Conservation (phyloP, 1,140 invertebrate genomes). For the Octopus sinensis region DNA sequence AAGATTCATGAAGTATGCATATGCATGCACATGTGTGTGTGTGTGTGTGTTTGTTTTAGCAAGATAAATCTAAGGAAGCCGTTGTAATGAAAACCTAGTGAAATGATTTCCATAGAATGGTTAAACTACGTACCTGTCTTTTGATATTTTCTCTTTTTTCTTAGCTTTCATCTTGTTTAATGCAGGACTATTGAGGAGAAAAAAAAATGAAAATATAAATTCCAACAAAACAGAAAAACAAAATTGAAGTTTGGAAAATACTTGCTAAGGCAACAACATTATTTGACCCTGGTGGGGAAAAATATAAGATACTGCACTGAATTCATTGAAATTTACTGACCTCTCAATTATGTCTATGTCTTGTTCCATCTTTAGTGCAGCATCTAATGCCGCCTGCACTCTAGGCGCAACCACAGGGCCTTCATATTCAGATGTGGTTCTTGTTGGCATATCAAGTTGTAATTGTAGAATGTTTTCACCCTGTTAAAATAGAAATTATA, state of each 20-base stretch:
- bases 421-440: conserved; percentile 78
- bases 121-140: conserved; percentile 18
- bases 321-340: conserved; percentile 21
- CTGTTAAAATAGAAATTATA: conserved; percentile 56
- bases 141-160: conserved; percentile 22
- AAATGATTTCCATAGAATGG: too few relatives aligned
- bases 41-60: too few relatives aligned
- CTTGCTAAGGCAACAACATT: background rate
- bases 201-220: conserved; percentile 14
- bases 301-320: conserved; percentile 3
- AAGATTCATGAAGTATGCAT: too few relatives aligned
- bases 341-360: conserved; percentile 71
- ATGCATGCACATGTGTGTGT: too few relatives aligned
- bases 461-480: conserved; percentile 81
- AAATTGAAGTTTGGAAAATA: background rate
- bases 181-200: conserved; percentile 27
- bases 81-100: too few relatives aligned
- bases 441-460: conserved; percentile 74
- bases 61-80: too few relatives aligned
- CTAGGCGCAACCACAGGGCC: conserved; percentile 70
- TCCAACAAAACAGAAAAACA: background rate
- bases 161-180: conserved; percentile 30
- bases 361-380: conserved; percentile 70
- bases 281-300: background rate
- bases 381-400: conserved; percentile 72